These are phyloP conservation scores for Phyto melanocephala DNA, from an alignment of 2,888 invertebrate genomes.

Conservation along the genomic window DNA sequence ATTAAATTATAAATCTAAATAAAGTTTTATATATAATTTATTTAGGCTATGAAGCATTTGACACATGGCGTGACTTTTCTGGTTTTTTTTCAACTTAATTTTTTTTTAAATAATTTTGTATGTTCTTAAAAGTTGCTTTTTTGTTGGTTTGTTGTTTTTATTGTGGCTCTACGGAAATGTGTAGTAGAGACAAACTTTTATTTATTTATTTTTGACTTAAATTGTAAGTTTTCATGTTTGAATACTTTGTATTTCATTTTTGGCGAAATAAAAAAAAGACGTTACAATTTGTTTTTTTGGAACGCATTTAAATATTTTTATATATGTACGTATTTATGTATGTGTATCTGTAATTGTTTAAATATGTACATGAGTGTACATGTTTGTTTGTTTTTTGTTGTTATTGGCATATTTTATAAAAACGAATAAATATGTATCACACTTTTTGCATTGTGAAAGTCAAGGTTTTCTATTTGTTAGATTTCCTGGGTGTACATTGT, in stretches of 20 bases:
- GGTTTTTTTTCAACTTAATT: neutral
- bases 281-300: slow-evolving; percentile 31
- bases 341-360: neutral
- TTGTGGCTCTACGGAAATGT: neutral
- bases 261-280: neutral
- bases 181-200: neutral
- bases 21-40: neutral
- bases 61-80: slow-evolving; percentile 15
- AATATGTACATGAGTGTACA: neutral
- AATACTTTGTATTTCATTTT: neutral
- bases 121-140: too few relatives aligned
- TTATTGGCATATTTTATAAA: slow-evolving; percentile 12
- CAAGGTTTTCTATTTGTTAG: slow-evolving; percentile 8
- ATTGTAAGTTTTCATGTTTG: neutral
- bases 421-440: neutral
- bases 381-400: neutral
- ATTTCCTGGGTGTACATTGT: neutral
- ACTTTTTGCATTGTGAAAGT: neutral
- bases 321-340: neutral
- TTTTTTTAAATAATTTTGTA: neutral
- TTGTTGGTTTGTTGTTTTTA: neutral
- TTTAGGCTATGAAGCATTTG: neutral
- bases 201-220: neutral
- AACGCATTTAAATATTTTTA: slow-evolving; percentile 9
- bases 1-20: too few relatives aligned